phyloP scores from a whole-genome alignment of 1,140 invertebrate species.

The Macrotrachela quadricornifera region DNA sequence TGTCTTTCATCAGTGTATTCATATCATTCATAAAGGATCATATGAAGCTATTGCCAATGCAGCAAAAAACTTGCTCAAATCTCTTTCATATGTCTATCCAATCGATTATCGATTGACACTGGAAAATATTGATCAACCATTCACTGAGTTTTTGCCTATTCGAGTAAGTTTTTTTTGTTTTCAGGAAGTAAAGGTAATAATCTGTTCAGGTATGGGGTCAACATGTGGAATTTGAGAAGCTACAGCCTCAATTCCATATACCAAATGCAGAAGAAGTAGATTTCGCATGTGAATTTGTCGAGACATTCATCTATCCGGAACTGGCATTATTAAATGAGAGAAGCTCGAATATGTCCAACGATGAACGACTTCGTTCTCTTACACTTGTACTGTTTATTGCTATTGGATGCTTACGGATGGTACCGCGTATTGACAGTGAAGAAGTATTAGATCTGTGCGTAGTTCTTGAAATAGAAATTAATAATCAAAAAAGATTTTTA shows the following conservation, averaged over 20 bases:
- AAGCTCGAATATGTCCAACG: too few relatives aligned
- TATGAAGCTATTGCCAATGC: too few relatives aligned
- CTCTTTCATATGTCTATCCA: constrained; percentile 39
- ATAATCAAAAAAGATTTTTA: too few relatives aligned
- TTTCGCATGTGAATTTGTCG: constrained; percentile 38
- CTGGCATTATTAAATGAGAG: too few relatives aligned
- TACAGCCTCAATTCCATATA: constrained; percentile 49
- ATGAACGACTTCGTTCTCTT: too few relatives aligned
- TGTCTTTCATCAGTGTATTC: too few relatives aligned
- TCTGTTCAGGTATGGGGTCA: constrained; percentile 50
- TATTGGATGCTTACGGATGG: too few relatives aligned
- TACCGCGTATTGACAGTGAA: too few relatives aligned
- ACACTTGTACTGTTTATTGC: too few relatives aligned
- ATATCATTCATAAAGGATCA: too few relatives aligned
- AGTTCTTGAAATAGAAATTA: too few relatives aligned
- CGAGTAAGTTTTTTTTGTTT: constrained; percentile 25
- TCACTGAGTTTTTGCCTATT: constrained; percentile 50
- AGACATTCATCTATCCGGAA: constrained; percentile 1
- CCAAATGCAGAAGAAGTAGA: constrained; percentile 46
- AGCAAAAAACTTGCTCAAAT: constrained; percentile 21
- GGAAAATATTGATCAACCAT: constrained; percentile 32
- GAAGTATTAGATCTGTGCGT: too few relatives aligned
- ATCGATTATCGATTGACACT: constrained; percentile 41
- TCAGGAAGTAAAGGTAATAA: constrained; percentile 1
- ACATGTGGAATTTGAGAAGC: constrained; percentile 40